Conservation (phyloP, 2,888 invertebrate species). For the Caenorhabditis angaria region DNA sequence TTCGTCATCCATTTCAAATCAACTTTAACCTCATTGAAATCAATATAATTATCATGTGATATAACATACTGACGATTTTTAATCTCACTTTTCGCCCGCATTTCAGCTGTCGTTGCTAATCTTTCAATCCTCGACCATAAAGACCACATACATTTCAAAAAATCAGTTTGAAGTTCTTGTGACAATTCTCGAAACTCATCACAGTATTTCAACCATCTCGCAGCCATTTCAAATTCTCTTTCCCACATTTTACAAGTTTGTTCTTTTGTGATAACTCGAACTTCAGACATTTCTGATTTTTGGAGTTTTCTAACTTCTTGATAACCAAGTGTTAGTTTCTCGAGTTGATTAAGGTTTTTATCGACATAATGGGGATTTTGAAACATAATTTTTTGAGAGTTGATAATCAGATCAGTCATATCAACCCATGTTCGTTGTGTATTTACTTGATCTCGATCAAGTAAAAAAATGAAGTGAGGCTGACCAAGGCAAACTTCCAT, state of each 20-base stretch:
- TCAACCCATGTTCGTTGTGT: slow-evolving; percentile 11
- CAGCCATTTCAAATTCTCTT: background rate
- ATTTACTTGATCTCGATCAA: background rate
- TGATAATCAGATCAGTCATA: background rate
- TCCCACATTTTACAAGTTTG: slow-evolving; percentile 16
- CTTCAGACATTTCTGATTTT: background rate
- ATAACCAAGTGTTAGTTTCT: slow-evolving; percentile 18
- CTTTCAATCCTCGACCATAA: background rate
- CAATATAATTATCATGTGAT: background rate
- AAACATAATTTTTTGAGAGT: background rate
- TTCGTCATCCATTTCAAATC: no score
- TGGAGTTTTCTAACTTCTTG: slow-evolving; percentile 12
- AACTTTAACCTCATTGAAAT: background rate
- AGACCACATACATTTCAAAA: background rate
- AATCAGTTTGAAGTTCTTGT: background rate
- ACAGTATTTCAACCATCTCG: background rate
- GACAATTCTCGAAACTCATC: background rate
- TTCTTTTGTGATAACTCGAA: slow-evolving; percentile 7
- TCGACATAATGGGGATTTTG: slow-evolving; percentile 13
- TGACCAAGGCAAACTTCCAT: slow-evolving; percentile 14
- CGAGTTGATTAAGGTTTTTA: no score
- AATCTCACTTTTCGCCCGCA: background rate
- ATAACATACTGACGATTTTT: background rate
- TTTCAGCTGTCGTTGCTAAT: background rate
- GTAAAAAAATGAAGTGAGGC: slow-evolving; percentile 12